A percentile compares a stretch with the other conserved stretches of the same genome.
Evolutionary conservation across 35 echinoderm and acorn worm genomes (phyloP).

Genomic region (Heliocidaris erythrogramma): DNA sequence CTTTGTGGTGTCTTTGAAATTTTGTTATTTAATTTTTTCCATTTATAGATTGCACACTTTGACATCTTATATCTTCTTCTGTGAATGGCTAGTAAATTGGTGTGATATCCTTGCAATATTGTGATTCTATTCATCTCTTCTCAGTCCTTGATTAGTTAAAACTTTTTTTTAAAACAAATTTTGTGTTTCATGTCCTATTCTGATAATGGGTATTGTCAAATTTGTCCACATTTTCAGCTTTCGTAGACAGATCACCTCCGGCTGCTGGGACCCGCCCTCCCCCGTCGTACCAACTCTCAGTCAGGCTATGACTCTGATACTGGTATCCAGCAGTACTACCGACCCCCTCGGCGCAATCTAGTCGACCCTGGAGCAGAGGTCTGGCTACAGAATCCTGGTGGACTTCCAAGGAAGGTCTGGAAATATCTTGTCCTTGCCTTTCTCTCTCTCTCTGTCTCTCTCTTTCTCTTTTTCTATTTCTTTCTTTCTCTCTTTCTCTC

Average conservation of each 20-base stretch:
- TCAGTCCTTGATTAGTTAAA: background rate
- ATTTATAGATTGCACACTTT: too few relatives aligned
- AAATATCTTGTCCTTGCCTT: background rate
- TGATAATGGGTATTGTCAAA: background rate
- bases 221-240: background rate
- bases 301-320: slow-evolving; percentile 89
- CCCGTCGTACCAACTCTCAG: slow-evolving; percentile 56
- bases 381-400: slow-evolving; percentile 95
- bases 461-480: background rate
- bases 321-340: slow-evolving; percentile 75
- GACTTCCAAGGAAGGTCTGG: slow-evolving; percentile 68
- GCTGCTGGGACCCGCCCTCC: slow-evolving; percentile 23
- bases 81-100: too few relatives aligned
- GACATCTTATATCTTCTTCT: too few relatives aligned
- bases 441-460: background rate
- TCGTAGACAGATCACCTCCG: slow-evolving; percentile 12
- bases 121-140: too few relatives aligned
- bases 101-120: too few relatives aligned
- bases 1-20: too few relatives aligned
- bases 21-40: too few relatives aligned
- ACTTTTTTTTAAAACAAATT: background rate
- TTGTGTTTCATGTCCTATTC: background rate
- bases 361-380: slow-evolving; percentile 58
- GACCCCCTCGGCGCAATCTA: slow-evolving; percentile 17
- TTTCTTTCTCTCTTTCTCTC: background rate